Base-by-base conservation (phyloP, 1,140 invertebrate species). In the Drosophila mayri region DNA sequence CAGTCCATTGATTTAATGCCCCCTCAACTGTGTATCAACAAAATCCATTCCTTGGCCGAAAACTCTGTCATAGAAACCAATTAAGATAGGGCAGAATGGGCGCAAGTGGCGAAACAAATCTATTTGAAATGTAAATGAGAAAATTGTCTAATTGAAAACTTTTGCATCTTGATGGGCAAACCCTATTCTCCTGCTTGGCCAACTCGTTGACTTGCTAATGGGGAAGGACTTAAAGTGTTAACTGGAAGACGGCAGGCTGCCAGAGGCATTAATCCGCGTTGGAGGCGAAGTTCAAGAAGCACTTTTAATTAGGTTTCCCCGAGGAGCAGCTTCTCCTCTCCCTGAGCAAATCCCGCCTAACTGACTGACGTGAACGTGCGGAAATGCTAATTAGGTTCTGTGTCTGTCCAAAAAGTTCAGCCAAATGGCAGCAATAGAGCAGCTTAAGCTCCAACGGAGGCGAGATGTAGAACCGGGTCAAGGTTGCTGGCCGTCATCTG, bases 41-140 rank as follows among this genome's bases (percentile, higher is more conserved):
- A 41, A 54, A 52, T 30, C 14, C 37, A 43, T 67, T 49, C 8
- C 12, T 5, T 47, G 47, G 43, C 62, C 73, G 0, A 76, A 80
- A 76, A 61, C 43, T 37, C 37, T 46, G 38, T 49, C 44, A 81
- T 86, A 54, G 70, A 73, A 82, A 67, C 63, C 77, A 85, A 78
- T 86, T 82, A 81, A 66, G 67, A 61, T 76, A 66, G 54, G 67
- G 63, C 22, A 59, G 75, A 81, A 50, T 32, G 78, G 63, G 28
- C 55, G 62, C 79, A 80, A 80, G 67, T 64, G 67, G 79, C 84
- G 79, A 62, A 46, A 47, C 43, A 66, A 81, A 81, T 90, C 80
- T 75, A 88, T 88, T 88, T 88, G 77, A 88, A 88, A 90, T 84
- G 78, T 76, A 88, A 88, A 88, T 88, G 81, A 85, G 85, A 70